Conservation (phyloP, 2,797 vertebrate genomes). For the Danio tinwini region DNA sequence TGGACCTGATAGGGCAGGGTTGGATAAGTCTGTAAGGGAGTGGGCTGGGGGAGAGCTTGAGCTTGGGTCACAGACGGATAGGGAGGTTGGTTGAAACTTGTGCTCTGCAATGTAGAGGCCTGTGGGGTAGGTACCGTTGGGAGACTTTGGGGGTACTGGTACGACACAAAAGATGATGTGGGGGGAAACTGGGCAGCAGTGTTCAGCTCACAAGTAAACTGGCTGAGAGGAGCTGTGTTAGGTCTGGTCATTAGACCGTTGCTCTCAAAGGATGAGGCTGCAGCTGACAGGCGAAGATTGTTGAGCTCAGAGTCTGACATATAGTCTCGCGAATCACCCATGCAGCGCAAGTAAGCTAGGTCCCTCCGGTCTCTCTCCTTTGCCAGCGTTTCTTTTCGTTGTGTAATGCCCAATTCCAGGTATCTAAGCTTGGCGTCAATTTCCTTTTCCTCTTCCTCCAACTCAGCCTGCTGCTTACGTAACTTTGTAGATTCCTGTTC, state of each 20-base stretch:
- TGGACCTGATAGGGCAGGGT: slow-evolving; percentile 84
- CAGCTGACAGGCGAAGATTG: slow-evolving; percentile 86
- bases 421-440: slow-evolving; percentile 98
- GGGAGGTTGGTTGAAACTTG: slow-evolving; percentile 82
- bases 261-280: slow-evolving; percentile 83
- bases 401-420: slow-evolving; percentile 94
- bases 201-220: slow-evolving; percentile 85
- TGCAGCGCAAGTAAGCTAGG: slow-evolving; percentile 88
- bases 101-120: slow-evolving; percentile 74
- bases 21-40: slow-evolving; percentile 82
- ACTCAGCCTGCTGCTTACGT: slow-evolving; percentile 96
- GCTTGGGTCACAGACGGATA: slow-evolving; percentile 83
- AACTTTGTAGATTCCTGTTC: slow-evolving; percentile 98
- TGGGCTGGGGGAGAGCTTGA: slow-evolving; percentile 87
- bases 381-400: slow-evolving; percentile 94
- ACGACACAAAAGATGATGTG: slow-evolving; percentile 82
- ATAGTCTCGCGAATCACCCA: slow-evolving; percentile 92
- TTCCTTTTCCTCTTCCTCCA: slow-evolving; percentile 98
- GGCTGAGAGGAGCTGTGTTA: slow-evolving; percentile 82
- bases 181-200: slow-evolving; percentile 81
- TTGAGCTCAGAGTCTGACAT: slow-evolving; percentile 97
- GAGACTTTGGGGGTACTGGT: slow-evolving; percentile 85
- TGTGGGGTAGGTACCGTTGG: slow-evolving; percentile 73
- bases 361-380: slow-evolving; percentile 93
- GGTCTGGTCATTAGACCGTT: slow-evolving; percentile 80